Evolutionary conservation across 2,888 invertebrate species (phyloP), one percentile per base, ranked within the genome.

Genomic region (Melipona bicolor): DNA sequence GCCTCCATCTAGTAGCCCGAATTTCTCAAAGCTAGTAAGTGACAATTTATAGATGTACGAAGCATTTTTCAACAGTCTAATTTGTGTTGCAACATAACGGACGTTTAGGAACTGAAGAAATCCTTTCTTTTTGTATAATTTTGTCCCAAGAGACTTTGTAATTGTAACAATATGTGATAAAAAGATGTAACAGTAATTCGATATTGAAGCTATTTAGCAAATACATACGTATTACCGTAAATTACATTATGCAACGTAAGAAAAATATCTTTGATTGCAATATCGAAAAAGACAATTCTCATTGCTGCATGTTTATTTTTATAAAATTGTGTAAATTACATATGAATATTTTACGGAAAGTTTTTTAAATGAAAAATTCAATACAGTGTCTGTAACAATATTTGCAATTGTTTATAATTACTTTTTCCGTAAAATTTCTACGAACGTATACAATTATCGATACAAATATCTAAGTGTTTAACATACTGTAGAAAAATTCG

Each of bases 1-100:
- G 32, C 24, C 56, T 5, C 77, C 74, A 84, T 83, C 83, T 84
- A 32, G 67, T 24, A 19, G 65, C 0, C 2, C 15, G 72, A 84
- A 36, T 52, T 27, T 27, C 27, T 27, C 27, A 27, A 27, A 27
- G 27, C 27, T 27, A 27, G 27, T 27, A 27, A 27, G 27, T 27
- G 27, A 27, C 27, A 27, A 27, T 27, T 27, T 27, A 27, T 36
- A 50, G 64, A 67, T 43, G 71, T 71, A 68, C 73, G 73, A 54
- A 79, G 79, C 9, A 36, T 36, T 43, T 43, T 43, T 43, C 9
- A 43, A 43, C 43, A 43, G 11, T 43, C 43, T 43, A 43, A 43
- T 43, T 43, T 43, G 9, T 43, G 43, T 9, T 43, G 9, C 43
- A 43, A 9, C 43, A 9, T 11, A 43, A 43, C 9, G 9, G 43